Evolutionary conservation across 2,797 vertebrate genomes (phyloP).

Genomic region (Anas flavirostris): DNA sequence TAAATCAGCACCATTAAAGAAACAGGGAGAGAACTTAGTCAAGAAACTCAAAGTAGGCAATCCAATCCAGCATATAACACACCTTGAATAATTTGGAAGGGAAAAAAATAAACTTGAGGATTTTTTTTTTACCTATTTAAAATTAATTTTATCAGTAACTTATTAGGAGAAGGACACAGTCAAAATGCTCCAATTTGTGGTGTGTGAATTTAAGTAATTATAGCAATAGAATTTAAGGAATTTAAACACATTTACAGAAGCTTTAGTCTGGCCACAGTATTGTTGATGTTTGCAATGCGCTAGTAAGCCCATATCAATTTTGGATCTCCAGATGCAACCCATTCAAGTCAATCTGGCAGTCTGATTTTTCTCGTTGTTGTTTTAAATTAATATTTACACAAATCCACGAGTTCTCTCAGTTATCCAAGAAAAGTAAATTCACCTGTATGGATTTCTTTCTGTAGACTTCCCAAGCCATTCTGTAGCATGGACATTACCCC

Average conservation of each 20-base stretch:
- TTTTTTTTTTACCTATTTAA: background rate
- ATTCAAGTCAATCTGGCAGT: background rate
- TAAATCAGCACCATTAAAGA: background rate
- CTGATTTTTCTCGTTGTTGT: background rate
- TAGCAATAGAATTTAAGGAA: accelerated
- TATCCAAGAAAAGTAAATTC: background rate
- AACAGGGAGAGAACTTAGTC: background rate
- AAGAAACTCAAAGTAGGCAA: background rate
- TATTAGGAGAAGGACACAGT: background rate
- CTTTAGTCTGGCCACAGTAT: background rate
- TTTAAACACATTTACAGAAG: background rate
- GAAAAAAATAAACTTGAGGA: background rate
- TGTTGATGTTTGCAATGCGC: background rate
- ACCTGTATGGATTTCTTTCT: background rate
- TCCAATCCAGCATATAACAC: background rate
- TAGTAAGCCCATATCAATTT: accelerated
- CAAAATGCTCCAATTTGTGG: background rate
- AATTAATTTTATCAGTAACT: background rate
- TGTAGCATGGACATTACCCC: background rate
- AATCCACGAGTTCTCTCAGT: background rate
- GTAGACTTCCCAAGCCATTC: accelerated
- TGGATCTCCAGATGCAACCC: background rate
- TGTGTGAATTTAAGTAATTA: no score
- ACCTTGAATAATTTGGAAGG: background rate
- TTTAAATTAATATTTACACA: background rate